Conservation (phyloP, 2,888 invertebrate species). For the Yponomeuta evonymella region DNA sequence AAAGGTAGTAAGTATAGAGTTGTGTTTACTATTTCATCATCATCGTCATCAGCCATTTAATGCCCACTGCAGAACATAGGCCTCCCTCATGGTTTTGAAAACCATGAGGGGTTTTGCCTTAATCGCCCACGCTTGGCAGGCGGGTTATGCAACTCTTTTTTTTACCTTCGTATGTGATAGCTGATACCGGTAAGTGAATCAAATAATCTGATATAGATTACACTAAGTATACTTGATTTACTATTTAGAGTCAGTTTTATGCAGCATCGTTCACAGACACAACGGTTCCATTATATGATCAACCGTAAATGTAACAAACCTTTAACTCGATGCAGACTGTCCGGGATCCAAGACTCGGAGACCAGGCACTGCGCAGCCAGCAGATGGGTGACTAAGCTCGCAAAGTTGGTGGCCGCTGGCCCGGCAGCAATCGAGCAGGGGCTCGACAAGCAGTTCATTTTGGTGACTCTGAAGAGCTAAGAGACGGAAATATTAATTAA, state of each 20-base stretch:
- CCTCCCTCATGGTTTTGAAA: no score
- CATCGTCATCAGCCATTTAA: no score
- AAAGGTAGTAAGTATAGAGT: neutral
- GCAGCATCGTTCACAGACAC: no score
- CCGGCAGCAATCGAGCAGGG: slow-evolving; percentile 39
- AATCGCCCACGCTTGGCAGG: no score
- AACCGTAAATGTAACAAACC: slow-evolving; percentile 31
- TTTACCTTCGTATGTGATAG: no score
- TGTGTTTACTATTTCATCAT: no score
- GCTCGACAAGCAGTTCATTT: slow-evolving; percentile 24
- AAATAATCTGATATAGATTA: neutral
- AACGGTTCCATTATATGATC: neutral
- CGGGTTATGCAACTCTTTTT: no score
- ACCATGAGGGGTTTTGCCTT: no score
- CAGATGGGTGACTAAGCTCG: slow-evolving; percentile 48
- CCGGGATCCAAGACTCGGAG: slow-evolving; percentile 51
- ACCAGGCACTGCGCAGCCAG: slow-evolving; percentile 56
- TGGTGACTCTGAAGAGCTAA: slow-evolving; percentile 8
- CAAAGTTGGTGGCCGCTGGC: slow-evolving; percentile 46
- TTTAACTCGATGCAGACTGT: slow-evolving; percentile 41
- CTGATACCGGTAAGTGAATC: neutral
- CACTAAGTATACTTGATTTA: neutral
- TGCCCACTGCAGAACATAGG: no score
- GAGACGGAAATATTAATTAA: neutral
- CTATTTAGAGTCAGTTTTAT: no score